Conservation (phyloP, 2,113 vertebrate species). For the Oplegnathus fasciatus region DNA sequence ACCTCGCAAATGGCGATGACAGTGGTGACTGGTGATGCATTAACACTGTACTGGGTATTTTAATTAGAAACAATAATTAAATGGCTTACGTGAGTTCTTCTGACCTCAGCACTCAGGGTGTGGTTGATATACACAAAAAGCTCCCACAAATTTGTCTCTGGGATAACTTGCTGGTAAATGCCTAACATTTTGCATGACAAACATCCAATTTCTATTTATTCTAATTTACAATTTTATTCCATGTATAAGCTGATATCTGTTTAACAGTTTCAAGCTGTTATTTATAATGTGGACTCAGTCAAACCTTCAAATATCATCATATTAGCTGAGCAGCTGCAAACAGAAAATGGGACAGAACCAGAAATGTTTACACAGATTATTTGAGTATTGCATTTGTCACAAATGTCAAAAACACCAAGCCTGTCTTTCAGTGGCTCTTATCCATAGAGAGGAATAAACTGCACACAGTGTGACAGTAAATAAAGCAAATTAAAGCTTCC, state of each 20-base stretch:
- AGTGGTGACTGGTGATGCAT: conserved; percentile 40
- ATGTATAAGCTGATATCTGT: background rate
- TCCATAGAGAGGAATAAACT: conserved; percentile 32
- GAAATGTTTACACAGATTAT: background rate
- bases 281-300: background rate
- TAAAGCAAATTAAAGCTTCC: conserved; percentile 70
- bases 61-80: conserved; percentile 51
- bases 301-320: background rate
- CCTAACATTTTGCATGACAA: background rate
- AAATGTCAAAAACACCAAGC: conserved; percentile 20
- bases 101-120: background rate
- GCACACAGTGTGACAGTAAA: conserved; percentile 65
- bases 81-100: background rate
- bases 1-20: conserved; percentile 15
- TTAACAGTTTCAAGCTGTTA: background rate
- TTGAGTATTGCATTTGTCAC: background rate
- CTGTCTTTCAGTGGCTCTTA: conserved; percentile 15
- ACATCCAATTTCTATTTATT: background rate
- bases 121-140: background rate
- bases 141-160: background rate
- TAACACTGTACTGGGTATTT: conserved; percentile 6
- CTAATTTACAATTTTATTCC: background rate
- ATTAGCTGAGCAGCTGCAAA: conserved; percentile 22
- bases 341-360: background rate
- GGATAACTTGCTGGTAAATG: background rate